Evolutionary conservation across 2,797 vertebrate species (phyloP).

Genomic region (Mormyrops boulengeri): DNA sequence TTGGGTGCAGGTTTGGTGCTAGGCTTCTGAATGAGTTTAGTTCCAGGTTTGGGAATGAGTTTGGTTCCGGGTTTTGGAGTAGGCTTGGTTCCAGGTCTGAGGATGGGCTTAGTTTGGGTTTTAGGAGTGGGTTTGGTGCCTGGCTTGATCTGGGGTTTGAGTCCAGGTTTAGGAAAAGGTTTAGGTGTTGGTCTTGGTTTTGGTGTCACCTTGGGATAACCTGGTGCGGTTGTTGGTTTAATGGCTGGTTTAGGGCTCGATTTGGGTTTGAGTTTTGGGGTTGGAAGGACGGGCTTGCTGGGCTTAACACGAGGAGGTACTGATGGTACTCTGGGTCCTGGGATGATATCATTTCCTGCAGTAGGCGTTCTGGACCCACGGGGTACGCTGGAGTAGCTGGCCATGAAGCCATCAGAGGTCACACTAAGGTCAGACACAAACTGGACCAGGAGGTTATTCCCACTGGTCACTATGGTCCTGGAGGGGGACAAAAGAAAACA

Average conservation of each 20-base stretch:
- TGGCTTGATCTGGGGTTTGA: slow-evolving; percentile 27
- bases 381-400: slow-evolving; percentile 63
- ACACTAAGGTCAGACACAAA: slow-evolving; percentile 88
- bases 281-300: slow-evolving; percentile 19
- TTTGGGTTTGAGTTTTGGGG: slow-evolving; percentile 33
- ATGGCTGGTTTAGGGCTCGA: slow-evolving; percentile 39
- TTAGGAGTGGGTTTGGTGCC: slow-evolving; percentile 30
- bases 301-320: slow-evolving; percentile 35
- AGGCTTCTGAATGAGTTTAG: slow-evolving; percentile 11
- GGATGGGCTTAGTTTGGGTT: slow-evolving; percentile 32
- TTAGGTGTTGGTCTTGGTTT: slow-evolving; percentile 35
- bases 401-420: slow-evolving; percentile 80
- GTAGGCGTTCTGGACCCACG: slow-evolving; percentile 54
- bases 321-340: slow-evolving; percentile 42
- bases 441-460: slow-evolving; percentile 81
- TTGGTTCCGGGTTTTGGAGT: slow-evolving; percentile 13
- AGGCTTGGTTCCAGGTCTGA: slow-evolving; percentile 24
- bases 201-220: slow-evolving; percentile 39
- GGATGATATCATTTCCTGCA: slow-evolving; percentile 51
- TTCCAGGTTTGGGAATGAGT: slow-evolving; percentile 24
- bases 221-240: slow-evolving; percentile 39
- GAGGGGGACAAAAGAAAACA: slow-evolving; percentile 14
- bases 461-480: slow-evolving; percentile 68
- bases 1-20: slow-evolving; percentile 25
- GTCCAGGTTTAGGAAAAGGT: slow-evolving; percentile 45